These are phyloP conservation scores for Autographa pulchrina DNA, from an alignment of 2,888 invertebrate species.

Conservation along the genomic window DNA sequence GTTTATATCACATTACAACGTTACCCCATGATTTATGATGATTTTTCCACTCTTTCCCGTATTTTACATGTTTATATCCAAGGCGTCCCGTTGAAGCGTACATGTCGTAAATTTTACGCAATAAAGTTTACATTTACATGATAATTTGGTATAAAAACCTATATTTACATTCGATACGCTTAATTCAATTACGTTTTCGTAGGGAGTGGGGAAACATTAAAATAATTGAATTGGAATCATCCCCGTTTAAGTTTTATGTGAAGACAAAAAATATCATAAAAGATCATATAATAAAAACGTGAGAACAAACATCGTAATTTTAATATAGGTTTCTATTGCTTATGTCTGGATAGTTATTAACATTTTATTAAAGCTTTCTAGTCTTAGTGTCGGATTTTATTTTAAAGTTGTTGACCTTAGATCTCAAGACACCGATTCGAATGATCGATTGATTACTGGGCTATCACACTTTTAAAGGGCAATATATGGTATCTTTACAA, in stretches of 20 bases:
- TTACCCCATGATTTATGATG: constrained; percentile 75
- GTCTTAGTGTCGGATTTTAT: constrained; percentile 1
- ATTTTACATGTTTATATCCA: constrained; percentile 60
- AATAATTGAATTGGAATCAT: constrained; percentile 55
- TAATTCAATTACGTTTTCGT: constrained; percentile 38
- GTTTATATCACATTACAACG: constrained; percentile 76
- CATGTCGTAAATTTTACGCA: constrained; percentile 63
- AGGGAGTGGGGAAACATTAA: constrained; percentile 32
- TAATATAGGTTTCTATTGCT: constrained; percentile 18
- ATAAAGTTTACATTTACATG: constrained; percentile 67
- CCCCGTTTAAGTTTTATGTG: constrained; percentile 50
- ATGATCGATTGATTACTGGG: constrained; percentile 31
- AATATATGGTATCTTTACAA: constrained; percentile 30
- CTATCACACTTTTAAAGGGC: constrained; percentile 9
- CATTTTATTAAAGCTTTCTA: constrained; percentile 14
- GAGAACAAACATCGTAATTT: constrained; percentile 22
- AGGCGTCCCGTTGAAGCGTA: constrained; percentile 50
- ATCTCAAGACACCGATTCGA: constrained; percentile 19
- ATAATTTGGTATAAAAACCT: constrained; percentile 63
- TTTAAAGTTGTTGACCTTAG: constrained; percentile 15
- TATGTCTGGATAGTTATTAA: neutral
- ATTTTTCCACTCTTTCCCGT: constrained; percentile 67
- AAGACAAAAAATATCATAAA: constrained; percentile 35
- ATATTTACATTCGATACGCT: constrained; percentile 45
- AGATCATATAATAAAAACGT: constrained; percentile 18